Evolutionary conservation across 2,797 vertebrate genomes (phyloP), one percentile per base, ranked within the genome.

Genomic region (Gallinago nigripennis): DNA sequence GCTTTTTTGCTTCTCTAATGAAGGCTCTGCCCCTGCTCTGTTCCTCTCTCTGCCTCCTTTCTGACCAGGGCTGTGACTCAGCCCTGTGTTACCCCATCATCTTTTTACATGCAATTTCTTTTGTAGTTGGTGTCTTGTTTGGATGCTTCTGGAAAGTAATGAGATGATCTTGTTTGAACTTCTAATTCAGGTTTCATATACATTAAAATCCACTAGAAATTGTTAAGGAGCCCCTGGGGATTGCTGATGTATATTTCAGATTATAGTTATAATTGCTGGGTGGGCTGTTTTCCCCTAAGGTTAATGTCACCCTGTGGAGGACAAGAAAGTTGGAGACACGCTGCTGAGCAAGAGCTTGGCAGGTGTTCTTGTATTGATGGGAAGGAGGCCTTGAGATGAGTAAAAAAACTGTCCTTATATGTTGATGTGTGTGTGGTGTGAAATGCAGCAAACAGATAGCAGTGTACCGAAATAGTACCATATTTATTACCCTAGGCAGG

Each of bases 21-120:
- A 27, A 48, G 18, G 30, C 41, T 78, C 30, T 84, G 35, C 15
- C 51, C 51, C 23, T 4, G 0, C 15, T 5, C 1, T 5, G 1
- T 30, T 75, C 33, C 7, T 57, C 15, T 24, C 24, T 72, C 46
- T 37, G 8, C 43, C 16, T n/a, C 7, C 23, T 73, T 81, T 80
- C 80, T 50, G 17, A 35, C 2, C 16, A 17, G 50, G 12, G 17
- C 11, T 0, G 2, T 64, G 60, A 25, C 60, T 54, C 48, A 66
- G 68, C 33, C 28, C 35, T 5, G 7, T 31, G 16, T 39, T 77
- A 37, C n/a, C 14, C 31, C 0, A 0, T 41, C 18, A 28, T 28
- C 35, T 54, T 63, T 54, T 70, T 46, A 43, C n/a, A 2, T 33
- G 15, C 9, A 13, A 10, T 60, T 82, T 50, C 23, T 84, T 81